These are phyloP conservation scores for Tetragonula carbonaria DNA, from an alignment of 2,888 invertebrate species.

Conservation along the genomic window DNA sequence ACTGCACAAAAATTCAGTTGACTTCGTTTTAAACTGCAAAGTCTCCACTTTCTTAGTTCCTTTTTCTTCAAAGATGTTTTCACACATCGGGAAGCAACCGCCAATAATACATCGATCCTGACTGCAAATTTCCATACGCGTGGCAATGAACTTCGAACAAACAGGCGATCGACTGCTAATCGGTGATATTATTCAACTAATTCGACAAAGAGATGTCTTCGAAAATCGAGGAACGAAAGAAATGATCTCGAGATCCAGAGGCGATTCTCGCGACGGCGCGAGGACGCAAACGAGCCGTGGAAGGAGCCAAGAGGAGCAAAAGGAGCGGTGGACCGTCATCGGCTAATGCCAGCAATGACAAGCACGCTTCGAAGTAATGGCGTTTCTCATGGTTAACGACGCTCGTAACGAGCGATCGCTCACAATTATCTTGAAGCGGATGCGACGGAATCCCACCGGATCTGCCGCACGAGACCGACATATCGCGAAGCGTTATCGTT, in stretches of 20 bases:
- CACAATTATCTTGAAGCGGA: conserved; percentile 66
- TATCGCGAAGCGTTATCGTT: conserved; percentile 57
- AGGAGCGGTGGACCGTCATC: conserved; percentile 47
- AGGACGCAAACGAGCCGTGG: neutral
- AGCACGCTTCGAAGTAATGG: conserved; percentile 43
- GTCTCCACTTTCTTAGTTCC: too few relatives aligned
- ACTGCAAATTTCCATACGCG: too few relatives aligned
- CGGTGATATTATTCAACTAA: too few relatives aligned
- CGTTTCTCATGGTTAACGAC: conserved; percentile 61
- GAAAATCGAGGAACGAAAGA: neutral
- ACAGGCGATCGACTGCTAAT: too few relatives aligned
- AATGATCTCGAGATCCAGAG: neutral
- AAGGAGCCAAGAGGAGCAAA: neutral
- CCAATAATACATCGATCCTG: too few relatives aligned
- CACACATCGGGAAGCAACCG: too few relatives aligned
- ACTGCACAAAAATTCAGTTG: too few relatives aligned
- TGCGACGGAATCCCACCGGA: conserved; percentile 40
- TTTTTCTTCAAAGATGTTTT: too few relatives aligned
- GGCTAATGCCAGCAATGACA: conserved; percentile 64
- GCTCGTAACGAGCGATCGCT: conserved; percentile 67
- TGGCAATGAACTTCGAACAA: too few relatives aligned
- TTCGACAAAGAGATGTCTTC: too few relatives aligned
- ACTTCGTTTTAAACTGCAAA: too few relatives aligned
- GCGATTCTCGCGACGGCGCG: neutral
- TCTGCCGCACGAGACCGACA: conserved; percentile 38